Base-by-base conservation (phyloP, 1,140 invertebrate genomes). In the Anagrus nilaparvatae region DNA sequence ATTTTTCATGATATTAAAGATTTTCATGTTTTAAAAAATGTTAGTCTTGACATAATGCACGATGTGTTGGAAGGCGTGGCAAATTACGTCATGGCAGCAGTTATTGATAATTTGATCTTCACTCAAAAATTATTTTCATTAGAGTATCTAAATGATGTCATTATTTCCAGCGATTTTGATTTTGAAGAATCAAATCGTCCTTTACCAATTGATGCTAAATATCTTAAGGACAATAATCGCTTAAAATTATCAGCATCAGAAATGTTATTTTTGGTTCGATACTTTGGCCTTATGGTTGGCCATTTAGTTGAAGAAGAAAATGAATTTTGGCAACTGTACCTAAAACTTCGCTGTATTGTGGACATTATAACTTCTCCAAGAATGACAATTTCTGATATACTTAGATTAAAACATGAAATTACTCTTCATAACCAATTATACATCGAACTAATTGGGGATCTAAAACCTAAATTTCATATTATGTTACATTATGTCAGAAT, bases 31-130 rank as follows among this genome's bases (percentile, higher is more conserved):
- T 51, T 38, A 23, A 36, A 45, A 31, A 58, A 58, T 28, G 30
- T 49, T 16, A 38, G 30, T 18, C 40, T 48, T 28, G 56, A 59
- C 48, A 39, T 56, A 24, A 56, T 56, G 51, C 56, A 60, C 44
- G 58, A 59, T 44, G 19, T 58, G 20, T 42, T 46, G 39, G 54
- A 57, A 36, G 54, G 58, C 3, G 40, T 60, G 21, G 46, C 40
- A 24, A 28, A 52, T 13, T 57, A 57, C 38, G 52, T 53, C 43
- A 42, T 58, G 33, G 41, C 50, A 4, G 20, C 25, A 12, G 50
- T 49, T 8, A 32, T 61, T 14, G 9, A 43, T 27, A 5, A 49
- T 43, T 50, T 53, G n/a, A 50, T 58, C 30, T 37, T 25, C 38
- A 32, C 9, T 14, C 20, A 45, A 25, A 51, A 48, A 40, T 49